phyloP scores from a whole-genome alignment of 1,140 invertebrate genomes.

The Melitaea cinxia region DNA sequence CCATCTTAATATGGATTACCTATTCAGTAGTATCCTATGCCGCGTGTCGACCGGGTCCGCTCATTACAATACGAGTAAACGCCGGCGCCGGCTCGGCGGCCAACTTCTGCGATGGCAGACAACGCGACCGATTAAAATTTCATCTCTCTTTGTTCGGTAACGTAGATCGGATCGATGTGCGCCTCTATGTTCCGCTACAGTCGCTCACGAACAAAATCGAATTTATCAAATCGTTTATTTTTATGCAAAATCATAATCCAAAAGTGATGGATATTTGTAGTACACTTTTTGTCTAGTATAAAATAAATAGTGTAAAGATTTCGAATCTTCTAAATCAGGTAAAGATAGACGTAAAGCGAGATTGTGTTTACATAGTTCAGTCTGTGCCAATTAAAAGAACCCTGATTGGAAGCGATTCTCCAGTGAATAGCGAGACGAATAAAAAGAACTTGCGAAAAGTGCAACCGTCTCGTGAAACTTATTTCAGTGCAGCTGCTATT shows the following conservation, averaged over 20 bases:
- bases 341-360: constrained; percentile 23
- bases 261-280: neutral
- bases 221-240: constrained; percentile 1
- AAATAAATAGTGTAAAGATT: constrained; percentile 5
- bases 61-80: constrained; percentile 62
- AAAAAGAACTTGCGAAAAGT: constrained; percentile 50
- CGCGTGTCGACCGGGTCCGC: constrained; percentile 41
- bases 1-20: no score
- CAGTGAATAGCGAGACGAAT: constrained; percentile 44
- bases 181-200: constrained; percentile 54
- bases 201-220: neutral
- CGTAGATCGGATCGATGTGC: constrained; percentile 67
- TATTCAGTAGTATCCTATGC: constrained; percentile 50
- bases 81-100: constrained; percentile 51
- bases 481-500: constrained; percentile 46
- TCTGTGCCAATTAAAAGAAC: constrained; percentile 55
- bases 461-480: constrained; percentile 45
- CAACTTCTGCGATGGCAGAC: constrained; percentile 64
- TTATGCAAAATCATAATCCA: no score
- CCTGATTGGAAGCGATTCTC: constrained; percentile 49
- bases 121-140: constrained; percentile 77
- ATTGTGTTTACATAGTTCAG: constrained; percentile 44
- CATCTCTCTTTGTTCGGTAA: constrained; percentile 73
- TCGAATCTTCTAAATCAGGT: constrained; percentile 24
- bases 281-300: neutral